Conservation (phyloP, 2,113 vertebrate genomes). For the Probosciger aterrimus region DNA sequence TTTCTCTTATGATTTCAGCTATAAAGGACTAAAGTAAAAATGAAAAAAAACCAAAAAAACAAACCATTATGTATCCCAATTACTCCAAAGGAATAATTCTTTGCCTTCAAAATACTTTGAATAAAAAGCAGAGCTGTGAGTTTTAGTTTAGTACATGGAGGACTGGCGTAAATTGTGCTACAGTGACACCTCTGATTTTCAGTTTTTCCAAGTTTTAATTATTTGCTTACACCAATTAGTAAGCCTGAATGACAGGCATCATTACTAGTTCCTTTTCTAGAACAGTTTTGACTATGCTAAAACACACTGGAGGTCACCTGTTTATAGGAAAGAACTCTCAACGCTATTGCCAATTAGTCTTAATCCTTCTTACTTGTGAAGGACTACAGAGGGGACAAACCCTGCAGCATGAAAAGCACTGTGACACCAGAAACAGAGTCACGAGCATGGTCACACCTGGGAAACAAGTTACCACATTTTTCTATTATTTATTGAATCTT, state of each 20-base stretch:
- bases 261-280: background rate
- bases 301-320: background rate
- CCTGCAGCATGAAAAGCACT: background rate
- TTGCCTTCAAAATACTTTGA: background rate
- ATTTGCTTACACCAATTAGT: background rate
- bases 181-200: background rate
- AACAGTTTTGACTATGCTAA: background rate
- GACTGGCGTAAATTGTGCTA: background rate
- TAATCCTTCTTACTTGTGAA: background rate
- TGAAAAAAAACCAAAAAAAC: fast-evolving
- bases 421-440: background rate
- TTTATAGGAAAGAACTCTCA: background rate
- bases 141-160: background rate
- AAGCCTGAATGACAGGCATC: background rate
- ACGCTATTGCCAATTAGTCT: background rate
- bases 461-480: background rate
- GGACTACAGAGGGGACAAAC: background rate
- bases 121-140: background rate
- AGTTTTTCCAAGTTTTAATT: background rate
- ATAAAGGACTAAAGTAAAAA: background rate
- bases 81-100: too few relatives aligned
- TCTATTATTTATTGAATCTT: background rate
- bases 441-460: background rate
- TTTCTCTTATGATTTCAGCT: background rate
- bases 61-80: background rate